Percentiles rank a stretch among this genome's conserved stretches.
Conservation (phyloP, 2,888 invertebrate species). For the Pimpla rufipes region DNA sequence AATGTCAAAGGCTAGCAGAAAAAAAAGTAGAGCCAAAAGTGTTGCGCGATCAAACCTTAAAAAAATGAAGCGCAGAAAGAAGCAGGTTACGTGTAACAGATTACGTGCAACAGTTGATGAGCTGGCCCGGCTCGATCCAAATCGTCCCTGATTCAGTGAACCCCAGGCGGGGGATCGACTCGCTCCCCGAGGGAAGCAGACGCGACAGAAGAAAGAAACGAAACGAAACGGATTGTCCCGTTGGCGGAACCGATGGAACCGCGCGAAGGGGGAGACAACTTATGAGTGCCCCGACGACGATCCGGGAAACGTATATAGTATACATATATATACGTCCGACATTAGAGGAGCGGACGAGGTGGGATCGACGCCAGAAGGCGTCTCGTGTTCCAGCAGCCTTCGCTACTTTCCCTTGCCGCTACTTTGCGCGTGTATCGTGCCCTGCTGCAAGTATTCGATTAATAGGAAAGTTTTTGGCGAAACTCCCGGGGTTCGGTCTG, state of each 20-base stretch:
- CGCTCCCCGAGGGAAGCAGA: background rate
- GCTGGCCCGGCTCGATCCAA: background rate
- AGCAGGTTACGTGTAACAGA: too few species aligned
- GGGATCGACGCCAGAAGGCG: conserved; percentile 55
- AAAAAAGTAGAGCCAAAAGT: too few species aligned
- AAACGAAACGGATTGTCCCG: background rate
- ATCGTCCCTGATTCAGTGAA: background rate
- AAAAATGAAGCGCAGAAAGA: too few species aligned
- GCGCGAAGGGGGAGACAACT: conserved; percentile 41
- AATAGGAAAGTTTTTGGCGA: conserved; percentile 74
- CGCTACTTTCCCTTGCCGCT: conserved; percentile 29
- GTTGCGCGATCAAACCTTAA: too few species aligned
- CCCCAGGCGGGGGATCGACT: background rate
- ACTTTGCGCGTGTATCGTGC: too few species aligned
- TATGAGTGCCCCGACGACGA: conserved; percentile 56
- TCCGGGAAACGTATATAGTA: conserved; percentile 43
- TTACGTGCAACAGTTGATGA: conserved; percentile 3
- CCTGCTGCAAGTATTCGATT: conserved; percentile 75
- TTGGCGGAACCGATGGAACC: background rate
- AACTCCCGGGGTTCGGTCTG: conserved; percentile 40
- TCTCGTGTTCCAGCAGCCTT: conserved; percentile 18
- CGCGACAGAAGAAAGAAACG: background rate
- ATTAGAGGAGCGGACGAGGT: conserved; percentile 35
- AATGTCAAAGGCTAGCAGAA: too few species aligned
- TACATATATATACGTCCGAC: conserved; percentile 35